Evolutionary conservation across 2,797 vertebrate species (phyloP).

Genomic region (Xiphorhynchus erythropygius): DNA sequence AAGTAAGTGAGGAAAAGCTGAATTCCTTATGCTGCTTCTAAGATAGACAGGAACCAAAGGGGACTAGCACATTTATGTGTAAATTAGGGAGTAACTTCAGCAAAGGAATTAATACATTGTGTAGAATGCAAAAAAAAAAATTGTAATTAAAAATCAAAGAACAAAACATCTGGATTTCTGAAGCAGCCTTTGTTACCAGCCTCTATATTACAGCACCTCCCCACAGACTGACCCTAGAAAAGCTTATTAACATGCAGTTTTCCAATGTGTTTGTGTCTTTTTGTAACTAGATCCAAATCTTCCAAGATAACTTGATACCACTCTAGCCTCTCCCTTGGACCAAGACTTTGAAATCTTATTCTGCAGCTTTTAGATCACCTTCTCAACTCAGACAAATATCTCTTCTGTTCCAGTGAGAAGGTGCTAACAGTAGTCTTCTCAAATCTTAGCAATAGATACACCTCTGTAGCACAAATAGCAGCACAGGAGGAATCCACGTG

Average conservation of each 20-base stretch:
- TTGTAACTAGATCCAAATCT: background rate
- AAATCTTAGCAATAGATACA: background rate
- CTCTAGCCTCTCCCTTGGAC: background rate
- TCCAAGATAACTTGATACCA: background rate
- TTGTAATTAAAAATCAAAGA: background rate
- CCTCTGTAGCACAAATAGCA: background rate
- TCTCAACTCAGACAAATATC: background rate
- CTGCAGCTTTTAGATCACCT: background rate
- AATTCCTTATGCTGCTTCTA: background rate
- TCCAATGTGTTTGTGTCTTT: background rate
- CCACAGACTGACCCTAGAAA: background rate
- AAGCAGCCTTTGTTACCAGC: background rate
- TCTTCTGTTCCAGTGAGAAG: background rate
- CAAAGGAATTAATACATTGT: background rate
- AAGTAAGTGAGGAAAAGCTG: background rate
- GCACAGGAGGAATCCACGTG: accelerated
- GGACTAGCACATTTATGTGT: background rate
- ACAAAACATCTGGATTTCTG: background rate
- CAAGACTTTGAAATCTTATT: background rate
- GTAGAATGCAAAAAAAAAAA: background rate
- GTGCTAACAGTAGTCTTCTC: background rate
- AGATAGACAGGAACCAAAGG: background rate
- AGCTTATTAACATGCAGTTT: background rate
- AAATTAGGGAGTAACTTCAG: background rate
- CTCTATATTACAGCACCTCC: background rate